Conservation (phyloP, 2,797 vertebrate species). For the Labroides dimidiatus region DNA sequence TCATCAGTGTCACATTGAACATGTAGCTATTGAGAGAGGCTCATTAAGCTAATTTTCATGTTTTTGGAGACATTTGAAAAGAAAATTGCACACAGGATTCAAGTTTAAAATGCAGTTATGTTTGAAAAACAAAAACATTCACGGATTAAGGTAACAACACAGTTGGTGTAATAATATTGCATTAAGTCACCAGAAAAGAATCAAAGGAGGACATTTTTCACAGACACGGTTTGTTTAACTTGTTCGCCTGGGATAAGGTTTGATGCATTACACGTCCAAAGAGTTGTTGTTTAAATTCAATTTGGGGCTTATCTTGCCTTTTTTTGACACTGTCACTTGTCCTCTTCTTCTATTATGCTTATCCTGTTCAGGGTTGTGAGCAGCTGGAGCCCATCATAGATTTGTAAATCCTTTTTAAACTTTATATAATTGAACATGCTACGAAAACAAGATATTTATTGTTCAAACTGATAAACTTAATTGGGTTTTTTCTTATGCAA, state of each 20-base stretch:
- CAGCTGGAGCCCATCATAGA: no score
- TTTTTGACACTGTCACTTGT: no score
- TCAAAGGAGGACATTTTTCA: not conserved
- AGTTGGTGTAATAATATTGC: not conserved
- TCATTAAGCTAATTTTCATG: not conserved
- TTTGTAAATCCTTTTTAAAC: no score
- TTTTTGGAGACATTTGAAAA: not conserved
- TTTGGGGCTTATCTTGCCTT: no score
- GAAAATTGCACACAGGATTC: not conserved
- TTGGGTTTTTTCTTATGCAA: no score
- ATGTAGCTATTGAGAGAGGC: not conserved
- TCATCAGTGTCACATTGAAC: not conserved
- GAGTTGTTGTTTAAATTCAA: not conserved
- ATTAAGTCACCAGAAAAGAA: constrained; percentile 11
- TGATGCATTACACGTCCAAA: not conserved
- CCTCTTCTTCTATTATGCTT: no score
- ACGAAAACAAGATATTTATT: no score
- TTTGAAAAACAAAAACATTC: not conserved
- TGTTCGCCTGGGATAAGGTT: constrained; percentile 7
- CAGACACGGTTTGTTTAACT: constrained; percentile 11
- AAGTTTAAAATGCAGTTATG: not conserved
- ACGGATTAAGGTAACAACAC: not conserved
- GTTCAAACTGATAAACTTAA: no score
- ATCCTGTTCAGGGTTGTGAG: no score
- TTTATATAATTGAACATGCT: no score